Base-by-base conservation (phyloP, 2,888 invertebrate species). In the Agrochola lychnidis region DNA sequence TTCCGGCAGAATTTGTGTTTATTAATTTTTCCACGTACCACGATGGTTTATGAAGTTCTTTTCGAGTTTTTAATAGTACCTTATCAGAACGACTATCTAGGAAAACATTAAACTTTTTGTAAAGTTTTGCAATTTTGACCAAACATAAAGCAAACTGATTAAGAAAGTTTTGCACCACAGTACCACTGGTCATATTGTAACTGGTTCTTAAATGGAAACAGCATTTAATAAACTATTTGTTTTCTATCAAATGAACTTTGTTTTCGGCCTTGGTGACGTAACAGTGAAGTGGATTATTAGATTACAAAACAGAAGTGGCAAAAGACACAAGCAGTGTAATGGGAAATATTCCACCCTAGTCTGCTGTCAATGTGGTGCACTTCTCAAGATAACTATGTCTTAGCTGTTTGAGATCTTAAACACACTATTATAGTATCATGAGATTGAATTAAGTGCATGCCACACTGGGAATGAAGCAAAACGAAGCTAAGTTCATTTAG, bases 21-120 rank as follows among this genome's bases (percentile, higher is more conserved):
- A 67, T 73, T 78, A 86, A 78, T 73, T 79, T 83, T 68, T 73
- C 76, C 83, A 84, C 74, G 83, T 86, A 79, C 36, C 30, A 78
- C 64, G 22, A 59, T 62, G 53, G 61, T 53, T 2, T 45, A 70
- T 10, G 36, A 68, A 40, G 25, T 40, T 72, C 9, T 59, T 51
- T 66, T 22, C 19, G 14, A 45, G 10, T 53, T 56, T 53, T 40
- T 2, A 57, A 51, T 40, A 36, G 16, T 74, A 73, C 4, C 12
- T 16, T 36, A 63, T 9, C 25, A 25, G 14, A 51, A 25, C 4
- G 19, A 56, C 16, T 57, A 67, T 42, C 14, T 19, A 53, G 14
- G 42, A 16, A 51, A 53, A 14, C 16, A 36, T 10, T 66, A 16
- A 66, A 40, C 40, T 22, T 42, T 36, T 40, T 56, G 4, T 45